Percentiles rank a stretch among this genome's conserved stretches.
Conservation (phyloP, 92 coral and sea anemone species). For the Chrysogorgia sp. region DNA sequence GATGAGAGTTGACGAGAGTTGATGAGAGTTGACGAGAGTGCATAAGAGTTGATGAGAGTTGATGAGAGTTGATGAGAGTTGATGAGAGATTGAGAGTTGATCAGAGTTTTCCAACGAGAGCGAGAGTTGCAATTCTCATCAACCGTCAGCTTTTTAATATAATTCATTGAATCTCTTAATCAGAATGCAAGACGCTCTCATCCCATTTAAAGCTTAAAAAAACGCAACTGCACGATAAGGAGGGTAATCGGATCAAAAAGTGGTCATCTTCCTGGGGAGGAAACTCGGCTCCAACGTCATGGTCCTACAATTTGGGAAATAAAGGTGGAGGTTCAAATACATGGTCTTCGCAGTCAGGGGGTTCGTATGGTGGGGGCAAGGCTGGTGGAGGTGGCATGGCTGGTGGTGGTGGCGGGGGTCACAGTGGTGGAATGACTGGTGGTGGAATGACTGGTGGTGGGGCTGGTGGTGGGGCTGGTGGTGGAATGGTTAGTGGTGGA, state of each 20-base stretch:
- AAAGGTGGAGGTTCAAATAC: neutral
- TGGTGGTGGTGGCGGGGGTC: slow-evolving; percentile 6
- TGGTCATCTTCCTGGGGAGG: neutral
- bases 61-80: too few relatives aligned
- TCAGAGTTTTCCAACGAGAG: too few relatives aligned
- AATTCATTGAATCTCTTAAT: neutral
- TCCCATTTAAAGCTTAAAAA: neutral
- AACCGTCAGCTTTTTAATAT: too few relatives aligned
- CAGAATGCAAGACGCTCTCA: neutral
- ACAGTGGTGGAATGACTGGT: neutral
- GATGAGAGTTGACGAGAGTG: too few relatives aligned
- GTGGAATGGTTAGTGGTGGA: neutral
- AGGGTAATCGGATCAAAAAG: neutral
- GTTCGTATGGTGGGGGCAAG: neutral
- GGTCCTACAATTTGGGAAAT: too few relatives aligned
- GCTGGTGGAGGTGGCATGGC: neutral
- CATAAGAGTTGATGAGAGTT: too few relatives aligned
- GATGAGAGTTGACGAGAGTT: too few relatives aligned
- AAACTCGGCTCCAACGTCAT: neutral
- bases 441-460: slow-evolving; percentile 6
- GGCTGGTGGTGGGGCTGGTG: slow-evolving; percentile 2
- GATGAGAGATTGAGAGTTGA: too few relatives aligned
- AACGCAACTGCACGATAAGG: neutral
- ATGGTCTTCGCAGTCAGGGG: slow-evolving; percentile 6
- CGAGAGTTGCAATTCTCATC: too few relatives aligned